Evolutionary conservation across 2,797 vertebrate species (phyloP).

Genomic region (Cyclopterus lumpus): DNA sequence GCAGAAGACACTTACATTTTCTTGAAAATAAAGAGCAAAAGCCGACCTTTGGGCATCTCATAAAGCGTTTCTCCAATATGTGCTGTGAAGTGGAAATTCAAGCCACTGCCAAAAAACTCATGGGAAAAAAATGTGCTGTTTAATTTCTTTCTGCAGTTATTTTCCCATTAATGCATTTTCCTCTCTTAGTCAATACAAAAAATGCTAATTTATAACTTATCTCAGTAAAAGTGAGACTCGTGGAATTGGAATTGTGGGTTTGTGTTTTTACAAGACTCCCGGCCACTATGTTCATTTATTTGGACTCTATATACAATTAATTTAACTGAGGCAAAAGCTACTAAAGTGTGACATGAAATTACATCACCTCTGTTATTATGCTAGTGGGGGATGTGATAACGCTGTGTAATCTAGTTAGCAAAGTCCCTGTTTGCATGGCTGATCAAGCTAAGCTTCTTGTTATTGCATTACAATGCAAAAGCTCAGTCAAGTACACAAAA

Average conservation of each 20-base stretch:
- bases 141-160: conserved; percentile 45
- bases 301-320: conserved; percentile 52
- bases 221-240: conserved; percentile 32
- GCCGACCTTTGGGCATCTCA: conserved; percentile 63
- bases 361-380: conserved; percentile 69
- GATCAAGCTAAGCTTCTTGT: conserved; percentile 65
- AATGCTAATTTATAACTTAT: conserved; percentile 56
- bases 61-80: conserved; percentile 54
- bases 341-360: conserved; percentile 70
- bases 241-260: conserved; percentile 46
- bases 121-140: conserved; percentile 26
- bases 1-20: conserved; percentile 60
- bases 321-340: conserved; percentile 59
- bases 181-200: conserved; percentile 51
- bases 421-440: conserved; percentile 69
- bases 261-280: conserved; percentile 48
- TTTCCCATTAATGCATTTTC: conserved; percentile 46
- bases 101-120: conserved; percentile 41
- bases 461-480: conserved; percentile 51
- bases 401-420: conserved; percentile 72
- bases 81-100: conserved; percentile 64
- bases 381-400: conserved; percentile 63
- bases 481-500: conserved; percentile 39
- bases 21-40: conserved; percentile 53
- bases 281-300: conserved; percentile 33